Base-by-base conservation (phyloP, 2,113 vertebrate species). In the Montifringilla adamsi region DNA sequence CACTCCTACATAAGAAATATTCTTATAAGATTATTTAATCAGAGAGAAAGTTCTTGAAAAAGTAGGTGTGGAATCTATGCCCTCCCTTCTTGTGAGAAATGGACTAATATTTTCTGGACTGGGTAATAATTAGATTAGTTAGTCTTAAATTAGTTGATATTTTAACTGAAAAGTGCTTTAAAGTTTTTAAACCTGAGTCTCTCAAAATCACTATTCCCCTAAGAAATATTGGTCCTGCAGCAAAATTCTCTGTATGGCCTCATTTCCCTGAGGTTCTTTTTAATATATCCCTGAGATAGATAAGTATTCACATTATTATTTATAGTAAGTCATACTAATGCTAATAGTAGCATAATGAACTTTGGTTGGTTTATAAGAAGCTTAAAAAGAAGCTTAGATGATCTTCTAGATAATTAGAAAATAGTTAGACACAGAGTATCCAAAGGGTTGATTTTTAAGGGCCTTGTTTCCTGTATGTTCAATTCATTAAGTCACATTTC, bases 1-100 rank as follows among this genome's bases (percentile, higher is more conserved):
- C 39, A 70, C 35, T 80, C 63, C 76, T 84, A 44, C 63, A 24
- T 30, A 73, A 77, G 26, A 91, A 90, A 90, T 83, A 94, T 93
- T 97, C 84, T 93, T 95, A 49, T 46, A 92, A 93, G 55, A 31
- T 68, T 73, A 87, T 96, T 90, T 97, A 96, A 95, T 94, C 76
- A 84, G 80, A 91, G 68, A 50, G 53, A 83, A 91, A 94, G 68
- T 41, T 96, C 92, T 70, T 94, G 87, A 83, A 96, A 97, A 97
- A 74, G 68, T 91, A 91, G 94, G 55, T 85, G 9, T 97, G 60
- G 75, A 95, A 97, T 93, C 68, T 91, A 83, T 84, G 64, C 92
- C 78, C 41, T 95, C 95, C 83, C 76, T 94, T 86, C 84, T 87
- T 28, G 31, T 66, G 94, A 96, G 50, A 88, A 92, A 90, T 64